Percentiles rank a stretch among this genome's conserved stretches.
Conservation (phyloP, 2,888 invertebrate species). For the Stegana nigrithorax region DNA sequence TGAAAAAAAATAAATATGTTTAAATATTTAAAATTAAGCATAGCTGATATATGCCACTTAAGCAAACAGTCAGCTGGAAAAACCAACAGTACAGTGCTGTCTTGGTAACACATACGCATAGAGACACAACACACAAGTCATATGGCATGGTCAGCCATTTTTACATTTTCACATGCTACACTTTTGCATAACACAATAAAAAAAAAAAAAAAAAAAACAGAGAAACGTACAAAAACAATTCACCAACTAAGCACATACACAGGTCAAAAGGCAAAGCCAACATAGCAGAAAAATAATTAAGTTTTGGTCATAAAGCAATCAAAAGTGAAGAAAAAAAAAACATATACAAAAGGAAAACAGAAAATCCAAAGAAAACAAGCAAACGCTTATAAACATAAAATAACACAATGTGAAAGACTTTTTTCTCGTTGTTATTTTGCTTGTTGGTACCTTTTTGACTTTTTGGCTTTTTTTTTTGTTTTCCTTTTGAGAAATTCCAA, state of each 20-base stretch:
- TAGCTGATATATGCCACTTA: too few relatives aligned
- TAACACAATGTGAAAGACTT: not conserved
- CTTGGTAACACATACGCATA: too few relatives aligned
- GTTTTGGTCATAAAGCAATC: slow-evolving; percentile 11
- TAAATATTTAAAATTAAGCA: too few relatives aligned
- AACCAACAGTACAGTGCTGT: too few relatives aligned
- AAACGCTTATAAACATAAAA: not conserved
- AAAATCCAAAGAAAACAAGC: too few relatives aligned
- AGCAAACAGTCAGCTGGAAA: too few relatives aligned
- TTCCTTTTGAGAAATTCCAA: not conserved
- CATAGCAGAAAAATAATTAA: slow-evolving; percentile 14
- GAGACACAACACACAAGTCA: too few relatives aligned
- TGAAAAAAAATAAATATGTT: too few relatives aligned
- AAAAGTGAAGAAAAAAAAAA: not conserved
- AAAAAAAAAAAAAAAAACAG: not conserved
- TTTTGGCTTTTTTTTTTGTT: not conserved
- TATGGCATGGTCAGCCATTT: too few relatives aligned
- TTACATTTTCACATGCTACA: not conserved
- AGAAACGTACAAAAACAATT: not conserved
- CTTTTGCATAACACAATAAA: slow-evolving; percentile 4
- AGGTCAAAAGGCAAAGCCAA: not conserved
- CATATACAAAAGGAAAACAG: not conserved
- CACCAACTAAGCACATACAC: not conserved
- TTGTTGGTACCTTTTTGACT: too few relatives aligned
- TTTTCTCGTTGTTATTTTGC: too few relatives aligned